Evolutionary conservation across 2,888 invertebrate species (phyloP).

Genomic region (Exocentrus adspersus): DNA sequence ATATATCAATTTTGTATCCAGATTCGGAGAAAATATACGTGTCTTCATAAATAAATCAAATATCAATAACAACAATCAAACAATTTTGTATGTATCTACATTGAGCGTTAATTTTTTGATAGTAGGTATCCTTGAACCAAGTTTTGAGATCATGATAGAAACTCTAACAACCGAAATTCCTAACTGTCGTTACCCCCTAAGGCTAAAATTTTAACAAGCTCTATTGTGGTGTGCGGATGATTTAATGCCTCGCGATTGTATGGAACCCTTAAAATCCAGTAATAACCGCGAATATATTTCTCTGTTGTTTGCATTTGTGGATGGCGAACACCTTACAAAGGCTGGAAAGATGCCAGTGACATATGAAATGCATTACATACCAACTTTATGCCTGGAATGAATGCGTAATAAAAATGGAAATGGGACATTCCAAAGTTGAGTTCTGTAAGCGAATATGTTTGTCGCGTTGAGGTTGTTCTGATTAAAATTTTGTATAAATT

Average conservation of each 20-base stretch:
- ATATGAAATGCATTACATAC: constrained; percentile 16
- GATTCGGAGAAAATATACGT: too few relatives aligned
- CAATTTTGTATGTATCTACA: too few relatives aligned
- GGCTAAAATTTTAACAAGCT: not conserved
- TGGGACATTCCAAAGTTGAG: constrained; percentile 4
- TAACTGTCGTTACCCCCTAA: too few relatives aligned
- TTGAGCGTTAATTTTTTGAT: too few relatives aligned
- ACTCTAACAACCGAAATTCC: too few relatives aligned
- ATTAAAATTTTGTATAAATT: too few relatives aligned
- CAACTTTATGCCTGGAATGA: not conserved
- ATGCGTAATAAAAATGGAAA: not conserved
- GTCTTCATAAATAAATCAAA: too few relatives aligned
- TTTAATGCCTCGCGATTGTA: not conserved
- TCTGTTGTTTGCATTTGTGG: not conserved
- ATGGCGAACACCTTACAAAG: not conserved
- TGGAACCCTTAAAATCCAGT: not conserved
- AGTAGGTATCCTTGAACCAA: too few relatives aligned
- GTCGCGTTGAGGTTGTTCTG: not conserved
- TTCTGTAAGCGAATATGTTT: not conserved
- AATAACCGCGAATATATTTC: not conserved
- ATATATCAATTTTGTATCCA: too few relatives aligned
- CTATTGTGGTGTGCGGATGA: not conserved
- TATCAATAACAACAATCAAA: too few relatives aligned
- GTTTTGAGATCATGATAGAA: too few relatives aligned
- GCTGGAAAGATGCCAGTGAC: constrained; percentile 18